Evolutionary conservation across 2,113 vertebrate genomes (phyloP), one percentile per base, ranked within the genome.

Genomic region (Genyomyrus donnyi): DNA sequence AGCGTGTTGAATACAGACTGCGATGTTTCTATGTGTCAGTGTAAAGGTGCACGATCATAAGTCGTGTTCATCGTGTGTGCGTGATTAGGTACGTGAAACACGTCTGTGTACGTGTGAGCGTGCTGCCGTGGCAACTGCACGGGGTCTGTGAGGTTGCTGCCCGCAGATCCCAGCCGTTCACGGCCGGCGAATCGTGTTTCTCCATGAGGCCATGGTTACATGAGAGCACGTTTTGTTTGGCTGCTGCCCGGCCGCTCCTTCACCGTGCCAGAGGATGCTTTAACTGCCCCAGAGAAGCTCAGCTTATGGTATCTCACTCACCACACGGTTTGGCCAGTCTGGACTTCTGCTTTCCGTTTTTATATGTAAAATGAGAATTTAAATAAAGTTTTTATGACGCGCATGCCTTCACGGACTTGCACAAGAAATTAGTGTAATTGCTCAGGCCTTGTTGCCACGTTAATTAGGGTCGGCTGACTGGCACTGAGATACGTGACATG

Each of bases 151-250:
- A 74, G 42, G 91, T 80, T 27, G 88, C 53, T 31, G 84, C 39
- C 87, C 74, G 6, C 31, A 39, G 88, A 86, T 93, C 92, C 91
- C 92, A 74, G 89, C 89, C 49, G 5, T 91, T 89, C 91, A 88
- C 93, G 90, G 31, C 89, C 89, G 87, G 7, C 46, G 90, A 90
- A 42, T 91, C 0, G 21, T 88, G 87, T 92, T 86, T 86, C 90
- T 90, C 11, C 83, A 92, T 93, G 92, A 95, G 93, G 92, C 62
- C 87, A 93, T 50, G 92, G 93, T 93, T 93, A 92, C 92, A 92
- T 92, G 93, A 92, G 93, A 93, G 92, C 91, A 9, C 91, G 93
- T 94, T 95, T 95, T 95, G 93, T 94, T 95, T 95, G 95, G 95
- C 94, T 88, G 48, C 89, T 90, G 91, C 74, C 90, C 90, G 93